Evolutionary conservation across 2,113 vertebrate species (phyloP).

Genomic region (Centropus bengalensis): DNA sequence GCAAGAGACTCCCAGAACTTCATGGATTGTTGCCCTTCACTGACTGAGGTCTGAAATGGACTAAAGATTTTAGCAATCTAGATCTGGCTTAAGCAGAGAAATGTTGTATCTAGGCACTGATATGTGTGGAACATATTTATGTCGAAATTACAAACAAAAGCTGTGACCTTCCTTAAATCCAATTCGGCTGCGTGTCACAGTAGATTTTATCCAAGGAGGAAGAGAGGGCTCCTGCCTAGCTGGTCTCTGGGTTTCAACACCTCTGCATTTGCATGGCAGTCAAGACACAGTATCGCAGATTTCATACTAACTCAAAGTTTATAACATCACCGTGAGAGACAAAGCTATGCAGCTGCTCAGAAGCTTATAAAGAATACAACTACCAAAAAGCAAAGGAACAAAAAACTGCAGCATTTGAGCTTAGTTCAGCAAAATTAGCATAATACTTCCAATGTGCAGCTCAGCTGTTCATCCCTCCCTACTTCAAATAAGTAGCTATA

Average conservation of each 20-base stretch:
- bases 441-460: constrained; percentile 24
- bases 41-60: not conserved
- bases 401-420: not conserved
- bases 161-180: not conserved
- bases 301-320: not conserved
- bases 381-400: not conserved
- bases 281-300: not conserved
- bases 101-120: not conserved
- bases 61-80: not conserved
- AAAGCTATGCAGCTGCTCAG: not conserved
- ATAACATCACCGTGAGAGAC: not conserved
- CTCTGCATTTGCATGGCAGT: not conserved
- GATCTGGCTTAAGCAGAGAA: not conserved
- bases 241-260: not conserved
- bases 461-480: constrained; percentile 50
- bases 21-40: not conserved
- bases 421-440: constrained; percentile 14
- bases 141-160: not conserved
- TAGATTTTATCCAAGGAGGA: not conserved
- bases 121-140: not conserved
- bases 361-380: not conserved
- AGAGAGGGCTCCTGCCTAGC: not conserved
- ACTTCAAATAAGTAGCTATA: constrained; percentile 29
- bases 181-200: not conserved
- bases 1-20: not conserved